Conservation (phyloP, 1,140 invertebrate genomes). For the Drosophila albomicans region DNA sequence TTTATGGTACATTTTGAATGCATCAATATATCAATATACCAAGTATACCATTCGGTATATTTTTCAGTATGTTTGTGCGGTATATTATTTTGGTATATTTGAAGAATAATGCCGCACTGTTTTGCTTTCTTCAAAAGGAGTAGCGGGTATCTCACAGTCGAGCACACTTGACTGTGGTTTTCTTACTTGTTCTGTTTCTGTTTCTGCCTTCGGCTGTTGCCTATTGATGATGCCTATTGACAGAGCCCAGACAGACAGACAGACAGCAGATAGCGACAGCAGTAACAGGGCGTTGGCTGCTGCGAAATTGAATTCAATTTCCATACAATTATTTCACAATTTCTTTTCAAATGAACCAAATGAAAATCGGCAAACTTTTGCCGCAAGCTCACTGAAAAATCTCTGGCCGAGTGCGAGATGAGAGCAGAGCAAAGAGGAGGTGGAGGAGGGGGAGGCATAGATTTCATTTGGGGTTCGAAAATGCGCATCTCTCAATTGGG, state of each 20-base stretch:
- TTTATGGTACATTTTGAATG: too few relatives aligned
- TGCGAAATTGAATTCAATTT: slow-evolving; percentile 68
- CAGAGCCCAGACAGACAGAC: neutral
- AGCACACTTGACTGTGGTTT: too few relatives aligned
- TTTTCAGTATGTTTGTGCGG: too few relatives aligned
- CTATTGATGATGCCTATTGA: slow-evolving; percentile 14
- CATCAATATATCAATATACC: too few relatives aligned
- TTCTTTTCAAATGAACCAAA: slow-evolving; percentile 58
- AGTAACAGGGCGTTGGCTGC: slow-evolving; percentile 20
- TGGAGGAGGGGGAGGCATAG: neutral
- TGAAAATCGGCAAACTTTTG: slow-evolving; percentile 45
- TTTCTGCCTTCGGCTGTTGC: neutral
- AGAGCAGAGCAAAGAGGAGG: neutral
- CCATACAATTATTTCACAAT: slow-evolving; percentile 67
- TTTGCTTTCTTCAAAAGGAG: neutral
- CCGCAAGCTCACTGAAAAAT: slow-evolving; percentile 20
- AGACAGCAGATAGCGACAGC: neutral
- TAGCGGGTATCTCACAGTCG: too few relatives aligned
- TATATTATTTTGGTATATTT: too few relatives aligned
- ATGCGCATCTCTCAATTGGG: slow-evolving; percentile 16
- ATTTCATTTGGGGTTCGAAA: slow-evolving; percentile 54
- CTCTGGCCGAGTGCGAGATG: neutral
- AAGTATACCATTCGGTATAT: too few relatives aligned
- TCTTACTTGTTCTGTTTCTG: neutral
- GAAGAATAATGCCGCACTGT: too few relatives aligned